Base-by-base conservation (phyloP, 2,888 invertebrate genomes). In the Fissipunctia ypsillon region DNA sequence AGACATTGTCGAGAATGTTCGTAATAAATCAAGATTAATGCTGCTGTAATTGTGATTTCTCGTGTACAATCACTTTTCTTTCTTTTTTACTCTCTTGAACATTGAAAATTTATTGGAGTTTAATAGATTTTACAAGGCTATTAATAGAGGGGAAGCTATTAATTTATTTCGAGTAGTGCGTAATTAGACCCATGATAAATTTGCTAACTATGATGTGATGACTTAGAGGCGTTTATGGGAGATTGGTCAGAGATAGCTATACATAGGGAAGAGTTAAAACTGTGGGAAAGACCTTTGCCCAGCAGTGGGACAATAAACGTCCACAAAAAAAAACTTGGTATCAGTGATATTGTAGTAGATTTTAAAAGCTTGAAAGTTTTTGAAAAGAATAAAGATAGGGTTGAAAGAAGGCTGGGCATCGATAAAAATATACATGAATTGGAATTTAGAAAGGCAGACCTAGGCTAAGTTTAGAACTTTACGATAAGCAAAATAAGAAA, bases 1-100 rank as follows among this genome's bases (percentile, higher is more conserved):
- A 74, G 69, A 75, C 72, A 61, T 52, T 67, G 73, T 56, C 68
- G 69, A 41, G 77, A 75, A 75, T 80, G 83, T 76, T 59, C 63
- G 63, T 38, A 61, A 80, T 83, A 83, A 83, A 83, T 83, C 77
- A 59, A 80, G 83, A 83, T 83, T 80, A 83, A 83, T 83, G 77
- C 45, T 43, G 38, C 6, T 57, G 73, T 83, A 83, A 83, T 83
- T 83, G 83, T 76, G 83, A 83, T 83, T 83, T 72, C 77, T 83
- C 50, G 71, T 65, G 71, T 73, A 74, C 69, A 80, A 64, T 67
- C 66, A 73, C 61, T 66, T 72, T 56, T 43, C 28, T 69, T 66
- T 28, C 61, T 69, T 64, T 64, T 76, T 48, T 50, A 56, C 22
- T 52, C 41, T 66, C 65, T 78, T 65, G 54, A 43, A 70, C 67